Evolutionary conservation across 2,113 vertebrate genomes (phyloP), one percentile per base, ranked within the genome.

Genomic region (Coturnix japonica): DNA sequence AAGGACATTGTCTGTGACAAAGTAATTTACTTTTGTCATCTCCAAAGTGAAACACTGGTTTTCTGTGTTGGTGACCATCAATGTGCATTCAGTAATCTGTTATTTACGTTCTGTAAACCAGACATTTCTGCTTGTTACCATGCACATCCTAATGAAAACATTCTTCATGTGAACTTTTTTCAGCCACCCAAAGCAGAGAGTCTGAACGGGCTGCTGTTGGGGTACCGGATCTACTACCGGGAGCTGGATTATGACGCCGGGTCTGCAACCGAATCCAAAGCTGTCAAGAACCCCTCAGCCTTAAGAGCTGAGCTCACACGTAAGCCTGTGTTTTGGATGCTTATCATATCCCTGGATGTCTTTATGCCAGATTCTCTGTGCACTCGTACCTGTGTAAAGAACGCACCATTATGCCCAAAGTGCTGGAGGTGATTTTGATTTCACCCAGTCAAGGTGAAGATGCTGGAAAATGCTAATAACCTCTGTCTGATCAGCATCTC

Each of bases 191-290:
- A 94, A 59, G 97, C 96, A 1, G 97, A 98, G 91, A 98, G 97
- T 46, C 81, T 98, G 41, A 99, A 99, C 1, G 99, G 99, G 14
- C 97, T 99, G 59, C 93, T 99, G 66, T 84, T 98, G 94, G 99
- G 99, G 7, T 99, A 98, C 92, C 97, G 99, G 21, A 98, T 99
- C 88, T 99, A 99, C 97, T 99, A 99, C 83, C 97, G 98, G 17
- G 99, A 99, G 95, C 97, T 99, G 89, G 98, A 98, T 13, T 95
- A 95, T 0, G 98, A 99, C 90, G 21, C 86, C 2, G 96, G 96
- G 28, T 41, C 95, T 5, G 92, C 82, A 76, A 64, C 93, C 1
- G 98, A 95, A 74, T 80, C 97, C 96, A 98, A 97, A 96, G 95
- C 17, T 4, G 91, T 97, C 72, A 97, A 96, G 92, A 98, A 91